These are phyloP conservation scores for Pontoporia blainvillei DNA, from an alignment of 2,113 vertebrate genomes.

Conservation along the genomic window DNA sequence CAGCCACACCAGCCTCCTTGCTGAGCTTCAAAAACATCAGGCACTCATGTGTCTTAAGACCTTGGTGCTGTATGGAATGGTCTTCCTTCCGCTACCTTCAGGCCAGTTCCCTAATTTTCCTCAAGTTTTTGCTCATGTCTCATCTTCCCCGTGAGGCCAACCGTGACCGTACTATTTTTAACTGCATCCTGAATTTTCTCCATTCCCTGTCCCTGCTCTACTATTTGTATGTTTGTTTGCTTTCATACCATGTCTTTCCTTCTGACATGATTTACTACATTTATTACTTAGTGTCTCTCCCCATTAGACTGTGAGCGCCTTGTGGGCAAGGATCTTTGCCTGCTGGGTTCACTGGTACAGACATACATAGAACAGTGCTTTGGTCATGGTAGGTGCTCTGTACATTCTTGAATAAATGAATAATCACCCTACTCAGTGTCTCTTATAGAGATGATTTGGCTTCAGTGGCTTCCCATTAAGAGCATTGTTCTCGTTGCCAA, in stretches of 20 bases:
- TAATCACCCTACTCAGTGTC: neutral
- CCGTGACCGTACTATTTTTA: neutral
- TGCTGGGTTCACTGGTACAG: neutral
- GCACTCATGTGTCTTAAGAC: neutral
- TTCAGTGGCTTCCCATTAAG: neutral
- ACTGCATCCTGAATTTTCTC: neutral
- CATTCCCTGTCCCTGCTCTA: neutral
- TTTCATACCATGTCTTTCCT: neutral
- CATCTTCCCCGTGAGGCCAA: neutral
- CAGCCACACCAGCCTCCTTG: neutral
- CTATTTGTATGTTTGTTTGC: neutral
- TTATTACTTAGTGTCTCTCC: neutral
- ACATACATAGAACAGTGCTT: neutral
- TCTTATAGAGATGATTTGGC: neutral
- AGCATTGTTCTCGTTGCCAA: neutral
- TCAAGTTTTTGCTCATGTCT: neutral
- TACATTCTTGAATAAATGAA: neutral
- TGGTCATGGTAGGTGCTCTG: neutral
- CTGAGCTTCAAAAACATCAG: neutral
- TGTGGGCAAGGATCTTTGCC: neutral
- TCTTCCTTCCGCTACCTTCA: neutral
- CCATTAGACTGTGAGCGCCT: neutral
- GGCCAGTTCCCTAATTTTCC: neutral
- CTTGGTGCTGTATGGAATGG: accelerated
- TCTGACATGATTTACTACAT: neutral